phyloP scores from a whole-genome alignment of 2,888 invertebrate genomes.

The Aphidius colemani region DNA sequence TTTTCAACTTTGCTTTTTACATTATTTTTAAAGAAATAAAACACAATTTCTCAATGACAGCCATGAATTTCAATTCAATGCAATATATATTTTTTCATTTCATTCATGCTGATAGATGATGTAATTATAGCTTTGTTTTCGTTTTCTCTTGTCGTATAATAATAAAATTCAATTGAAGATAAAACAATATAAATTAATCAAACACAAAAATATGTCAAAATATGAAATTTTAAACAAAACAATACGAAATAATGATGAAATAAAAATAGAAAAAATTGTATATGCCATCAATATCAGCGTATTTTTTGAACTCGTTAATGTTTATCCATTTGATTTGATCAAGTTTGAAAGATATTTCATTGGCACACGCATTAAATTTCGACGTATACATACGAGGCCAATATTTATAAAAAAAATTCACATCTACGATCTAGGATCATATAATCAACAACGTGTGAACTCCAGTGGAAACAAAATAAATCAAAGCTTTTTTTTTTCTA shows the following conservation, averaged over 20 bases:
- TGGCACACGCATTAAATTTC: constrained; percentile 50
- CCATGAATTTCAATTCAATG: no score
- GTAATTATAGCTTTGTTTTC: no score
- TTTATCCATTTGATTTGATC: constrained; percentile 32
- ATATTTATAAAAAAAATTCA: constrained; percentile 23
- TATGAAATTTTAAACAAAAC: constrained; percentile 3
- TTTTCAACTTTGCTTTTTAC: constrained; percentile 2
- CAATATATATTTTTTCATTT: no score
- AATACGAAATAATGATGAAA: constrained; percentile 7
- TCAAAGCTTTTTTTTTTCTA: constrained; percentile 29
- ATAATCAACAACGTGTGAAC: no score
- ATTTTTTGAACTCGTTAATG: constrained; percentile 38
- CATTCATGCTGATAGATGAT: no score
- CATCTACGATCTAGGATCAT: no score
- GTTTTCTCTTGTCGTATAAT: no score
- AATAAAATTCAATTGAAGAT: no score
- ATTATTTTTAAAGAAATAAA: neutral
- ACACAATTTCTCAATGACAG: no score
- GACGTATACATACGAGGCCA: constrained; percentile 29
- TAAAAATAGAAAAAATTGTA: no score
- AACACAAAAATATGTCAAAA: neutral
- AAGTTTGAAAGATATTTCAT: constrained; percentile 46
- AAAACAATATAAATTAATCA: no score
- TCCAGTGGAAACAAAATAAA: constrained; percentile 27
- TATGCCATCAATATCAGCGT: neutral